Evolutionary conservation across 2,888 invertebrate genomes (phyloP).

Genomic region (Antitype chi): DNA sequence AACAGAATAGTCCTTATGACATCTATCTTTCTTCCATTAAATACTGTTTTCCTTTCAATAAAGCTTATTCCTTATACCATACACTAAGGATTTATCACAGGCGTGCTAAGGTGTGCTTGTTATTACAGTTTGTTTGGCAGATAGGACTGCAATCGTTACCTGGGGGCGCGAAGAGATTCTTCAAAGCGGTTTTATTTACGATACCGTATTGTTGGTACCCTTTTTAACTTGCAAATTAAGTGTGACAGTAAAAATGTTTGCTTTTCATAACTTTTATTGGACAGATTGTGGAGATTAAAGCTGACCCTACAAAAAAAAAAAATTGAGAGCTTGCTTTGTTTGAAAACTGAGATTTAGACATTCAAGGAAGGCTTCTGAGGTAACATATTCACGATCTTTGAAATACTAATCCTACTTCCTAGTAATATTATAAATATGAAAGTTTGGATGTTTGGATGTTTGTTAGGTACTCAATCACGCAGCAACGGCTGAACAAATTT

Average conservation of each 20-base stretch:
- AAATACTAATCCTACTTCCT: background rate
- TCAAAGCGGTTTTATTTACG: constrained; percentile 71
- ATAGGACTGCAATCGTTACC: constrained; percentile 81
- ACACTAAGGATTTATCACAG: constrained; percentile 79
- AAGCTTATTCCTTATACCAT: constrained; percentile 69
- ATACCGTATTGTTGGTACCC: constrained; percentile 67
- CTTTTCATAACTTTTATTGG: constrained; percentile 50
- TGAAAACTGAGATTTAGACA: background rate
- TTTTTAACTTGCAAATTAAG: constrained; percentile 67
- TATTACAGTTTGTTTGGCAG: constrained; percentile 85
- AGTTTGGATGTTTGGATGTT: too few species aligned
- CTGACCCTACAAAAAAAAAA: background rate
- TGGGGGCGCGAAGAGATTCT: constrained; percentile 71
- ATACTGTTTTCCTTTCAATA: background rate
- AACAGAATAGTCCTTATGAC: background rate
- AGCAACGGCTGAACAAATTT: too few species aligned
- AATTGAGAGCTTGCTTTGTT: background rate
- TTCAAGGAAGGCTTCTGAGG: background rate
- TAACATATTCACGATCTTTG: background rate
- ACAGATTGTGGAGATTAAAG: constrained; percentile 13
- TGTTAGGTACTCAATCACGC: too few species aligned
- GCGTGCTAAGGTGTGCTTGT: constrained; percentile 83
- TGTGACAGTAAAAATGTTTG: constrained; percentile 53
- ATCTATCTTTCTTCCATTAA: background rate
- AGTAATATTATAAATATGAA: too few species aligned